These are phyloP conservation scores for Drosophila rellima DNA, from an alignment of 2,888 invertebrate species.

Conservation along the genomic window DNA sequence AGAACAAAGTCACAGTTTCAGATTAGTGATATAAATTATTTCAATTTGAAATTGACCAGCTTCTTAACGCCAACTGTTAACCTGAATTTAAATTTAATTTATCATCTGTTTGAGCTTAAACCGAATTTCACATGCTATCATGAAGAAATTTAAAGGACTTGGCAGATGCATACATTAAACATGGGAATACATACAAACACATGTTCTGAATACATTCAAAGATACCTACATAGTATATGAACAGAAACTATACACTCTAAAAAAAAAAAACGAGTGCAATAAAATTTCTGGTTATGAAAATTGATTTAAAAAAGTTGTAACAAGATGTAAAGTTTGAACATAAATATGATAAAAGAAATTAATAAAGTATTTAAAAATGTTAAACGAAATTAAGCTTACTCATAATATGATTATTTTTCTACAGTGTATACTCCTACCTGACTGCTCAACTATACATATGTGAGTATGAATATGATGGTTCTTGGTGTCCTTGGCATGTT, in stretches of 20 bases:
- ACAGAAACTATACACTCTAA: background rate
- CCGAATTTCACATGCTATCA: conserved; percentile 1
- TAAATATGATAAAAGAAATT: background rate
- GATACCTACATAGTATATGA: background rate
- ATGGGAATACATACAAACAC: background rate
- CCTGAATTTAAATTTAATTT: conserved; percentile 3
- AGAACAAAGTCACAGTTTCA: background rate
- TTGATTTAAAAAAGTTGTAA: background rate
- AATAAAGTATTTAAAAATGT: background rate
- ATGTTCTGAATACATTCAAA: background rate
- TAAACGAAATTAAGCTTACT: background rate
- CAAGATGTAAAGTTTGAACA: background rate
- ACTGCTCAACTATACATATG: conserved; percentile 7
- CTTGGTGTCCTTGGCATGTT: conserved; percentile 64
- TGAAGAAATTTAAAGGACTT: background rate
- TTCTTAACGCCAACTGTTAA: background rate
- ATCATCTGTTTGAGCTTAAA: background rate
- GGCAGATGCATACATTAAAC: background rate
- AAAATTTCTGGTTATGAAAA: background rate
- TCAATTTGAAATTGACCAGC: background rate
- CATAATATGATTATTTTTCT: background rate
- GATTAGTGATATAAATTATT: background rate
- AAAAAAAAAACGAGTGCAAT: background rate
- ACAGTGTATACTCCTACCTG: conserved; percentile 6
- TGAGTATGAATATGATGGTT: conserved; percentile 13